Percentiles rank a stretch among this genome's conserved stretches.
Conservation (phyloP, 2,888 invertebrate species). For the Protophormia terraenovae region DNA sequence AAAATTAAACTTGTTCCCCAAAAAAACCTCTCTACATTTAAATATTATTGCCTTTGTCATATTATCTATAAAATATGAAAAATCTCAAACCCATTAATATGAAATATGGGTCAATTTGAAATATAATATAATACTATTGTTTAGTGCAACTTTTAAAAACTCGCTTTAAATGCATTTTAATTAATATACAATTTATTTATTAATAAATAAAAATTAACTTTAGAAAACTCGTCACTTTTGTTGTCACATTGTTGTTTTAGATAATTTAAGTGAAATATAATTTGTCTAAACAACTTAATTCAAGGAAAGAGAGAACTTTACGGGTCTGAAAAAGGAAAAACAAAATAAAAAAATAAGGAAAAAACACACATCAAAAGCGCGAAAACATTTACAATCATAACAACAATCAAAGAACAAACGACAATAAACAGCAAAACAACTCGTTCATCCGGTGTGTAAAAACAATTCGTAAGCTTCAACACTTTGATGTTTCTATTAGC, state of each 20-base stretch:
- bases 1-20: no score
- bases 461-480: constrained; percentile 79
- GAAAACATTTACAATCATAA: constrained; percentile 28
- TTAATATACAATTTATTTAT: neutral
- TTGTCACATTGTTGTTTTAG: constrained; percentile 20
- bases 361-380: constrained; percentile 52
- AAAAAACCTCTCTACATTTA: no score
- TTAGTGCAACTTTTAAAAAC: neutral
- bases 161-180: neutral
- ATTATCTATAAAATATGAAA: no score
- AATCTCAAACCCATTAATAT: neutral
- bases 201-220: neutral
- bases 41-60: no score
- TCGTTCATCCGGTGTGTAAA: constrained; percentile 77
- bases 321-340: neutral
- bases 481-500: constrained; percentile 76
- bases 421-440: constrained; percentile 46
- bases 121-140: neutral
- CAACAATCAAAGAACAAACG: constrained; percentile 35
- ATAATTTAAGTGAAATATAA: neutral
- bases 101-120: neutral
- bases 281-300: neutral
- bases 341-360: neutral
- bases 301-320: neutral
- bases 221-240: constrained; percentile 18